phyloP scores from a whole-genome alignment of 2,797 vertebrate species.

The Typhlichthys eigenmanni region DNA sequence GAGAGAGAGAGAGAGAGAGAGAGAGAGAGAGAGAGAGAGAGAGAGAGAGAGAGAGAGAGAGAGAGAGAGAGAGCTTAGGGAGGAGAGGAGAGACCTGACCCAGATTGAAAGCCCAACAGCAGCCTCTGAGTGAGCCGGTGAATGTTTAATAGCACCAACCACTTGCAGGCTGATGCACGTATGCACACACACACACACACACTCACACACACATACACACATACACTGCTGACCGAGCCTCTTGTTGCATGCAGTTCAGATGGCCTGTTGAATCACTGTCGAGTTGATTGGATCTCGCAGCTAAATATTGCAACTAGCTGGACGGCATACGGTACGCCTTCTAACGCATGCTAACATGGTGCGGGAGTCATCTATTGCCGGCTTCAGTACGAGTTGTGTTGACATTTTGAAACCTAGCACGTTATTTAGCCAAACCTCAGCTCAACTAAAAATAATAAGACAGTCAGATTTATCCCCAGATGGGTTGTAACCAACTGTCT shows the following conservation, averaged over 20 bases:
- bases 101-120: constrained; percentile 74
- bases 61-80: constrained; percentile 45
- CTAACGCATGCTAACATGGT: no score
- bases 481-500: no score
- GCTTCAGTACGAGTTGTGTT: no score
- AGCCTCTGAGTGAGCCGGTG: constrained; percentile 73
- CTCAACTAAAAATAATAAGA: no score
- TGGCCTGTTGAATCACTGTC: constrained; percentile 68
- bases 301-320: constrained; percentile 20
- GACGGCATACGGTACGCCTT: no score
- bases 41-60: constrained; percentile 15
- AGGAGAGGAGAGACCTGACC: constrained; percentile 74
- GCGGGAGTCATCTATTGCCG: no score
- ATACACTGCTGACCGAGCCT: constrained; percentile 69
- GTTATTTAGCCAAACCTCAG: no score
- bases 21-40: constrained; percentile 21
- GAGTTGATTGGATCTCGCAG: constrained; percentile 39
- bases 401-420: no score
- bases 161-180: constrained; percentile 44
- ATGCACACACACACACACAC: constrained; percentile 25
- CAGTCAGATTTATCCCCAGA: no score
- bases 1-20: no score
- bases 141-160: constrained; percentile 75
- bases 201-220: constrained; percentile 32
- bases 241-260: constrained; percentile 66